These are phyloP conservation scores for Parotia lawesii DNA, from an alignment of 2,113 vertebrate species.

Conservation along the genomic window DNA sequence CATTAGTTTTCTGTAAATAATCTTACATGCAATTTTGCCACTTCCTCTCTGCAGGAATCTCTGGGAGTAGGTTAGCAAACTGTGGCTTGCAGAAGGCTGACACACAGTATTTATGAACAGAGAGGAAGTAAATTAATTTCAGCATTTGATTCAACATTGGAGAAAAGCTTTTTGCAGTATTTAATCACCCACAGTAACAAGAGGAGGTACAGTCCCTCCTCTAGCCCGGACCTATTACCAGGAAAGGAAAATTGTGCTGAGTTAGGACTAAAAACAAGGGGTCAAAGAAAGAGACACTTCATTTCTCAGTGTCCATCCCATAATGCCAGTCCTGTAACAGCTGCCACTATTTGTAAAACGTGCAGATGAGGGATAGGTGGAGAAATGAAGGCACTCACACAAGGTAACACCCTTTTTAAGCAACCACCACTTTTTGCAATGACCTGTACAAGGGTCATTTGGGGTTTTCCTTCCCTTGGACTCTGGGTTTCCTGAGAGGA, in stretches of 20 bases:
- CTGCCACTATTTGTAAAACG: neutral
- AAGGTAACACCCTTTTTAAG: neutral
- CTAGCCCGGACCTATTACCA: neutral
- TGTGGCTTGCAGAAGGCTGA: neutral
- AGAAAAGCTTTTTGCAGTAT: neutral
- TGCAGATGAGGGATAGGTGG: neutral
- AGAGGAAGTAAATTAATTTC: slow-evolving; percentile 24
- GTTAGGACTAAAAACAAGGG: neutral
- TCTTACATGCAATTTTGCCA: neutral
- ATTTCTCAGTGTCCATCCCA: neutral
- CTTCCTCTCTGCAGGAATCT: slow-evolving; percentile 32
- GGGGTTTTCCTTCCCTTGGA: slow-evolving; percentile 45
- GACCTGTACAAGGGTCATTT: slow-evolving; percentile 2
- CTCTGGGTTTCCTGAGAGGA: slow-evolving; percentile 52
- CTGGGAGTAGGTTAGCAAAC: neutral
- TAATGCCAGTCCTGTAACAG: neutral
- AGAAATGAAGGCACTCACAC: neutral
- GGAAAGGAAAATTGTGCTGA: neutral
- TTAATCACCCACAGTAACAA: neutral
- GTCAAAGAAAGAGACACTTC: neutral
- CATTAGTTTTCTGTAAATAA: slow-evolving; percentile 20
- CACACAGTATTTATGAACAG: neutral
- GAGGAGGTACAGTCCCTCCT: neutral
- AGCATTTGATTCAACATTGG: neutral
- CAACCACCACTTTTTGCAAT: slow-evolving; percentile 8